Conservation (phyloP, 2,797 vertebrate species). For the Hybognathus amarus region DNA sequence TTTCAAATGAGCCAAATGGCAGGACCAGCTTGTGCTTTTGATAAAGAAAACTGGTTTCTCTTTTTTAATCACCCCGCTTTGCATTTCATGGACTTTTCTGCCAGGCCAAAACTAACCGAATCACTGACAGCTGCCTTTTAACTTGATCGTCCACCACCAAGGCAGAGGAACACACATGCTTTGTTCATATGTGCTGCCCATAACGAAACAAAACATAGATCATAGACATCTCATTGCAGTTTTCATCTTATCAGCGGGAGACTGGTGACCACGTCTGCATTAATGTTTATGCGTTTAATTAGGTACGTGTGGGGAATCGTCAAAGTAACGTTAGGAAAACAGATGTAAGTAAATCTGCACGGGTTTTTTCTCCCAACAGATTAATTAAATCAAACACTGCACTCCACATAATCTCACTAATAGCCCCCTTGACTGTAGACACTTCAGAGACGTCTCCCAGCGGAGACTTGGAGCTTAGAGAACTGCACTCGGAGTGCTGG, state of each 20-base stretch:
- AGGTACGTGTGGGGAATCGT: background rate
- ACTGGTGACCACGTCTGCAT: background rate
- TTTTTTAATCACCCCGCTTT: conserved; percentile 50
- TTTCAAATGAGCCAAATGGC: conserved; percentile 76
- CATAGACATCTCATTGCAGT: conserved; percentile 8
- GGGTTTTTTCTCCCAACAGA: conserved; percentile 48
- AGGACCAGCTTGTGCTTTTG: conserved; percentile 56
- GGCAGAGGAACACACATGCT: background rate
- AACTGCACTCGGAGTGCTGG: background rate
- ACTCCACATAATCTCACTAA: conserved; percentile 54
- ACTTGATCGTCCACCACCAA: conserved; percentile 29
- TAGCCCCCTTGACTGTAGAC: conserved; percentile 52
- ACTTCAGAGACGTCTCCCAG: conserved; percentile 42
- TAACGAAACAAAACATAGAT: conserved; percentile 34
- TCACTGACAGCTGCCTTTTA: conserved; percentile 44
- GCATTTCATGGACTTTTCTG: conserved; percentile 64
- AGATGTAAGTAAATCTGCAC: conserved; percentile 31
- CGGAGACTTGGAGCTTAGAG: conserved; percentile 32
- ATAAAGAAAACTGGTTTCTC: conserved; percentile 60
- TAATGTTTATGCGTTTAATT: conserved; percentile 30
- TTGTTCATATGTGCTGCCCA: background rate
- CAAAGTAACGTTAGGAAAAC: conserved; percentile 18
- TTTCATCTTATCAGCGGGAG: conserved; percentile 9
- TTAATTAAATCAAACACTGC: conserved; percentile 53
- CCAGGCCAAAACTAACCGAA: conserved; percentile 58